These are phyloP conservation scores for Notiomystis cincta DNA, from an alignment of 2,113 vertebrate species.

Conservation along the genomic window DNA sequence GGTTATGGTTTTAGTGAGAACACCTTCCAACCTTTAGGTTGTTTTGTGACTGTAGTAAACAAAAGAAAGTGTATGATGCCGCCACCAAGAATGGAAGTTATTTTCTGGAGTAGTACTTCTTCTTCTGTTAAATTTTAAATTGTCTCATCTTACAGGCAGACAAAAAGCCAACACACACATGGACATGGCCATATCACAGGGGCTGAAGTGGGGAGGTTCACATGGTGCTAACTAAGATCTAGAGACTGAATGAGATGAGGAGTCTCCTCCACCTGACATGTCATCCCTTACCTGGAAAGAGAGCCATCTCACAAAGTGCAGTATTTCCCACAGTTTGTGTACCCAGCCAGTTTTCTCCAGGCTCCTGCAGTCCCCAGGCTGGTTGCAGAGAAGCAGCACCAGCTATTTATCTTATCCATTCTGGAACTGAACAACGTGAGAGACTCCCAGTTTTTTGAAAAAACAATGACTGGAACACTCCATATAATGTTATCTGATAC, in stretches of 20 bases:
- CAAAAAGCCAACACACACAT: background rate
- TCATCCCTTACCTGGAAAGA: background rate
- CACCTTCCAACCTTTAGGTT: background rate
- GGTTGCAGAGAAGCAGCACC: background rate
- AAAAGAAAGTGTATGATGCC: background rate
- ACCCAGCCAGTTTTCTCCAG: background rate
- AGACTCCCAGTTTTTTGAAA: background rate
- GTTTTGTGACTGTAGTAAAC: background rate
- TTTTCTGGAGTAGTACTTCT: background rate
- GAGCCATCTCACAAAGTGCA: accelerated
- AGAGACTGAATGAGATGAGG: background rate
- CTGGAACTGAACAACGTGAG: background rate
- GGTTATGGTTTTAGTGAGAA: background rate
- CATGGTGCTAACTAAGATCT: background rate
- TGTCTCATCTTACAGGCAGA: background rate
- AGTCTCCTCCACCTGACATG: background rate
- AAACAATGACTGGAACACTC: background rate
- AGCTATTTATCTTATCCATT: background rate
- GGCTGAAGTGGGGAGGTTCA: background rate
- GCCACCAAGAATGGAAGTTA: background rate
- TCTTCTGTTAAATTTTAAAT: background rate
- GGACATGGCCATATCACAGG: background rate
- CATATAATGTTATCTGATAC: background rate
- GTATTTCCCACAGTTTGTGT: background rate
- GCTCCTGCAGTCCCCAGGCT: background rate